A percentile compares a stretch with the other conserved stretches of the same genome.
These are phyloP conservation scores for Agrotis exclamationis DNA, from an alignment of 2,888 invertebrate species.

Conservation along the genomic window DNA sequence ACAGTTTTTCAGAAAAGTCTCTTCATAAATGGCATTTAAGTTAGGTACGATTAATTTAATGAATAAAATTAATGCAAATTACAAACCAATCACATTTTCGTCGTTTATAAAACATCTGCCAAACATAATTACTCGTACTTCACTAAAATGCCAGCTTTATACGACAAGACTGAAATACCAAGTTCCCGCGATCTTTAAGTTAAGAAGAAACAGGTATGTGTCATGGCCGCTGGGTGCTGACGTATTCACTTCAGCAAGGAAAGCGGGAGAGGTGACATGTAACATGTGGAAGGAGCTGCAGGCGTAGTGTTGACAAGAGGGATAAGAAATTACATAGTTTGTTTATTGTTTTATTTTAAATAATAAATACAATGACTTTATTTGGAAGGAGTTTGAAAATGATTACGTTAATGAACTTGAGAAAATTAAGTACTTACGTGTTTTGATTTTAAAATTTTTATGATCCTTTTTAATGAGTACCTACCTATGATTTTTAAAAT, in stretches of 20 bases:
- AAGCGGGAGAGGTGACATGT: constrained; percentile 64
- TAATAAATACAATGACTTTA: constrained; percentile 30
- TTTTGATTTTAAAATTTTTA: too few relatives aligned
- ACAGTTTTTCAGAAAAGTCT: background rate
- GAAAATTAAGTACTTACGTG: background rate
- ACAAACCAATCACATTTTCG: constrained; percentile 2
- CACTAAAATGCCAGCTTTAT: constrained; percentile 36
- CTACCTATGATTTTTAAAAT: too few relatives aligned
- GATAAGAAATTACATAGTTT: constrained; percentile 26
- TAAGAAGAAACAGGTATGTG: constrained; percentile 59
- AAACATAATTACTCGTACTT: constrained; percentile 4
- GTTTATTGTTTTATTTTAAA: constrained; percentile 35
- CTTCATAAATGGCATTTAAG: background rate
- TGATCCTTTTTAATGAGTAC: too few relatives aligned
- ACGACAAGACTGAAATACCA: constrained; percentile 48
- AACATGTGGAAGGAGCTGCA: constrained; percentile 68
- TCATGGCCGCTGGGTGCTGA: constrained; percentile 61
- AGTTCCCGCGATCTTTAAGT: constrained; percentile 50
- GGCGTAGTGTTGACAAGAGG: constrained; percentile 57
- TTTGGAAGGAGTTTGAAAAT: background rate
- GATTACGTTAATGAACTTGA: background rate
- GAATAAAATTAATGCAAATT: background rate
- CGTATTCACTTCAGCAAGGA: constrained; percentile 66
- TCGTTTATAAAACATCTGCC: constrained; percentile 13
- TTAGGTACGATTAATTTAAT: background rate